Percentiles rank a stretch among this genome's conserved stretches.
These are phyloP conservation scores for Hyles euphorbiae DNA, from an alignment of 1,140 invertebrate genomes.

Conservation along the genomic window DNA sequence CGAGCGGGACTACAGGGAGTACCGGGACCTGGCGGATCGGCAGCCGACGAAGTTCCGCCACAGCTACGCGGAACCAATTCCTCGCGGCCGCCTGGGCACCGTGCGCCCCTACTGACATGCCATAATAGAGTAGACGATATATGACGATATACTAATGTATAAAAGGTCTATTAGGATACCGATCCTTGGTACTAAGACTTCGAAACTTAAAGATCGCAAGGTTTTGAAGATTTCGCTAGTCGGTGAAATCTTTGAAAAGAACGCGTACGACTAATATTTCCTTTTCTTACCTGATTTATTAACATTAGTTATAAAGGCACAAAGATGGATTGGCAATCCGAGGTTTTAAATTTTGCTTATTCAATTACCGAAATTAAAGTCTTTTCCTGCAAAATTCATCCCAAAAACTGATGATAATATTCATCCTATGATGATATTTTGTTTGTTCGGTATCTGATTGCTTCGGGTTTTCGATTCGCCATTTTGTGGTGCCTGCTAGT, in stretches of 20 bases:
- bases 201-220: constrained; percentile 11
- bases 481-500: not conserved
- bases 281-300: constrained; percentile 5
- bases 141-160: not conserved
- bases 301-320: too few species aligned
- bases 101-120: constrained; percentile 70
- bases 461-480: too few species aligned
- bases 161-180: constrained; percentile 2
- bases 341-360: too few species aligned
- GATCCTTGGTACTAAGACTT: constrained; percentile 11
- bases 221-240: not conserved
- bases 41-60: constrained; percentile 68
- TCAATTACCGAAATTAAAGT: too few species aligned
- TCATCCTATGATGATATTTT: too few species aligned
- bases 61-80: constrained; percentile 72
- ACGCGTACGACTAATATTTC: too few species aligned
- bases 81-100: constrained; percentile 65
- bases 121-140: constrained; percentile 48
- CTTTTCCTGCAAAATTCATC: too few species aligned
- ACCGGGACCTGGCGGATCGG: constrained; percentile 60
- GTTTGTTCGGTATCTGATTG: too few species aligned
- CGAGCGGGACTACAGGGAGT: constrained; percentile 61
- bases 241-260: too few species aligned
- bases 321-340: too few species aligned
- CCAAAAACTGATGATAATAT: too few species aligned